These are phyloP conservation scores for Fistularia tabacaria DNA, from an alignment of 2,797 vertebrate genomes.

Conservation along the genomic window DNA sequence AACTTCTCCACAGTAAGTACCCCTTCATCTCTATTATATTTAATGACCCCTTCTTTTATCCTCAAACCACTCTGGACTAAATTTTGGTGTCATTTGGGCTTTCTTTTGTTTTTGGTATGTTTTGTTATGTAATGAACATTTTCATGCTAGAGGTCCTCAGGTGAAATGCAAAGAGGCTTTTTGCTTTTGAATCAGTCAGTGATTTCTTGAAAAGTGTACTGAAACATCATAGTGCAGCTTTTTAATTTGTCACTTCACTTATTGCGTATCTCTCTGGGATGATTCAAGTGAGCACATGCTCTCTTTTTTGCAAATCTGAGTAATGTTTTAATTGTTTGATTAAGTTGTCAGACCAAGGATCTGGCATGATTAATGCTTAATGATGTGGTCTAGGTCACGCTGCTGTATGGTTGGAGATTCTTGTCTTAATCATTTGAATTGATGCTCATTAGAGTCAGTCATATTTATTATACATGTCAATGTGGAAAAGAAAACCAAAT, in stretches of 20 bases:
- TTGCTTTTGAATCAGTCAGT: slow-evolving; percentile 2
- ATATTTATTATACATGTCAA: slow-evolving; percentile 14
- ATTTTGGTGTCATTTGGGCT: background rate
- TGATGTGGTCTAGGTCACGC: slow-evolving; percentile 3
- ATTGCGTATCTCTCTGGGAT: background rate
- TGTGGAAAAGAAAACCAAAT: background rate
- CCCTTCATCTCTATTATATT: background rate
- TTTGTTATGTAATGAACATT: background rate
- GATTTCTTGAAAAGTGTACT: slow-evolving; percentile 2
- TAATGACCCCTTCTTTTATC: background rate
- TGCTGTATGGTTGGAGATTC: slow-evolving; percentile 6
- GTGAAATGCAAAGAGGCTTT: slow-evolving; percentile 6
- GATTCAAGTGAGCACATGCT: slow-evolving; percentile 2
- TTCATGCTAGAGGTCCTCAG: slow-evolving; percentile 4
- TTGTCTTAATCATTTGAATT: slow-evolving; percentile 3
- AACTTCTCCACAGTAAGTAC: slow-evolving; percentile 87
- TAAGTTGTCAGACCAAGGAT: slow-evolving; percentile 10
- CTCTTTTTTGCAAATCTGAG: slow-evolving; percentile 9
- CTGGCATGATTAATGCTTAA: slow-evolving; percentile 1
- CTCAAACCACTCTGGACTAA: too few species aligned
- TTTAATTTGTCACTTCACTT: too few species aligned
- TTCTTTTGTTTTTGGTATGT: slow-evolving; percentile 3
- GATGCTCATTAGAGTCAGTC: slow-evolving; percentile 11
- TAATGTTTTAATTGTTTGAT: slow-evolving; percentile 3
- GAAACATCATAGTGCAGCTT: background rate